These are phyloP conservation scores for Uloborus plumipes DNA, from an alignment of 2,888 invertebrate genomes.

Conservation along the genomic window DNA sequence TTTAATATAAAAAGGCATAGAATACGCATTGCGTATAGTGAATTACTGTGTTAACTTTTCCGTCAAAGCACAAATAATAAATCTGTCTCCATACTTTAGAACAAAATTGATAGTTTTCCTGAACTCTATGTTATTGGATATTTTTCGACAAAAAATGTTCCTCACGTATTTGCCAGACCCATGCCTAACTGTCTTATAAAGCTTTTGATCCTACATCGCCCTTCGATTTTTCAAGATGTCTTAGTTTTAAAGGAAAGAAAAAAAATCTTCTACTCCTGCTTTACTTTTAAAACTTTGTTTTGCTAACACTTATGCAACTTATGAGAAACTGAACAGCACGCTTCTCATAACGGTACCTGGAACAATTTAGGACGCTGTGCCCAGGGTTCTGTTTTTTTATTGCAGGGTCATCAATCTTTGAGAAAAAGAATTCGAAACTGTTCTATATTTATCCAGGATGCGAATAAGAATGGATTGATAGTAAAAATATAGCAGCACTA, in stretches of 20 bases:
- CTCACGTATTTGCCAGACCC: slow-evolving; percentile 26
- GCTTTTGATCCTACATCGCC: too few species aligned
- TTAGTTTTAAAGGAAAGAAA: too few species aligned
- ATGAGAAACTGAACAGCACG: slow-evolving; percentile 9
- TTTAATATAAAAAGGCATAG: too few species aligned
- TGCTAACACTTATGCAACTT: slow-evolving; percentile 21
- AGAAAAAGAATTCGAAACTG: slow-evolving; percentile 19
- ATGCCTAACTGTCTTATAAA: background rate
- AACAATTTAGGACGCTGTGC: slow-evolving; percentile 10
- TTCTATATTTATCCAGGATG: slow-evolving; percentile 27
- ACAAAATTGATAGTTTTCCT: slow-evolving; percentile 26
- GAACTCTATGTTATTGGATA: slow-evolving; percentile 24
- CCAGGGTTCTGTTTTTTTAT: slow-evolving; percentile 19
- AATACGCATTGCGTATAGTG: too few species aligned
- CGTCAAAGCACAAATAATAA: too few species aligned
- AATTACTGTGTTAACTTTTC: too few species aligned
- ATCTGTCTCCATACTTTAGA: background rate
- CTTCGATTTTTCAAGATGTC: too few species aligned
- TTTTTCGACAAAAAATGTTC: slow-evolving; percentile 20
- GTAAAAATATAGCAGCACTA: slow-evolving; percentile 21
- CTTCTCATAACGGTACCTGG: slow-evolving; percentile 2
- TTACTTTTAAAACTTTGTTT: slow-evolving; percentile 22
- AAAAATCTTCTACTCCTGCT: background rate
- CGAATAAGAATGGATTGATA: slow-evolving; percentile 23
- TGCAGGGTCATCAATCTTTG: slow-evolving; percentile 29